These are phyloP conservation scores for Pteruthius melanotis DNA, from an alignment of 2,113 vertebrate species.

Conservation along the genomic window DNA sequence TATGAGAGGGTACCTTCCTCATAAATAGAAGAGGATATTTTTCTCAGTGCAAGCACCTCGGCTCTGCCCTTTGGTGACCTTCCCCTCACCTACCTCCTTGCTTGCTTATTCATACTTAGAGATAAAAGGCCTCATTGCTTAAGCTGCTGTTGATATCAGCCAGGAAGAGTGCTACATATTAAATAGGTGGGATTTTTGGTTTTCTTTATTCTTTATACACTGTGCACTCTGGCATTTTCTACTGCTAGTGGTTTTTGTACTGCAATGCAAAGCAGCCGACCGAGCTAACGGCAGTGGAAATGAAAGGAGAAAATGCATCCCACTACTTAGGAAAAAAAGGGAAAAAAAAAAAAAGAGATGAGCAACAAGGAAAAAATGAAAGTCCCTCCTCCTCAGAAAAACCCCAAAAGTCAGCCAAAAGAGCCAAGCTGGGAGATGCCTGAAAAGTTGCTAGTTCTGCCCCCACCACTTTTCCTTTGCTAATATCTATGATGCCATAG, in stretches of 20 bases:
- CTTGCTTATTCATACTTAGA: background rate
- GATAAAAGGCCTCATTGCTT: background rate
- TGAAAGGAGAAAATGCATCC: background rate
- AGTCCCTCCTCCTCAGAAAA: background rate
- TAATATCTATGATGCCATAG: background rate
- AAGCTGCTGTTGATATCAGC: background rate
- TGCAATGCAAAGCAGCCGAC: background rate
- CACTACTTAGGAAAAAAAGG: background rate
- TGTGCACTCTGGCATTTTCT: background rate
- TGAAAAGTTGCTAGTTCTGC: background rate
- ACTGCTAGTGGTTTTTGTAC: background rate
- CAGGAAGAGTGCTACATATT: background rate
- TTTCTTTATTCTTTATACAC: background rate
- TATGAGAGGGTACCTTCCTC: background rate
- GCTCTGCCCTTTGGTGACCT: background rate
- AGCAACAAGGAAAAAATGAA: background rate
- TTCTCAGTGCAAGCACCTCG: fast-evolving
- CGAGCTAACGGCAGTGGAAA: background rate
- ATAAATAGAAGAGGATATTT: background rate
- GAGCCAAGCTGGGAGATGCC: background rate
- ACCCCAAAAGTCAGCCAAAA: background rate
- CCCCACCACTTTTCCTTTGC: background rate
- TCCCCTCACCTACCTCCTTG: background rate
- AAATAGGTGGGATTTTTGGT: background rate
- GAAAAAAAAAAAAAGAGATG: background rate